A percentile compares a stretch with the other conserved stretches of the same genome.
Conservation (phyloP, 2,888 invertebrate species). For the Melipona beecheii region DNA sequence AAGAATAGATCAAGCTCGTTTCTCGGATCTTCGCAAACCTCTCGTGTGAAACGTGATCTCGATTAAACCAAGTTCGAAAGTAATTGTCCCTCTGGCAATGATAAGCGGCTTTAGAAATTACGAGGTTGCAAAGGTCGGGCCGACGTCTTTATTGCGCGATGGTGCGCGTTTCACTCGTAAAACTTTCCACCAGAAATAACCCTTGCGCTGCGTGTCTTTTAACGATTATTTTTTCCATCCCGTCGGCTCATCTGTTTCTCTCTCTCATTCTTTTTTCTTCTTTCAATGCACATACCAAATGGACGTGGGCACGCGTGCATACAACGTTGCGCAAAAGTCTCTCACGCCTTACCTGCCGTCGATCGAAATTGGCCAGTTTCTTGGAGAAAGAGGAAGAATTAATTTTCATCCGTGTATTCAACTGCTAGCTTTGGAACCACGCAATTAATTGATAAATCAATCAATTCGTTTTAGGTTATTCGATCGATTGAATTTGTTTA, state of each 20-base stretch:
- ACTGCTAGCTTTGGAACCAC: too few species aligned
- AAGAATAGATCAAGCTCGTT: neutral
- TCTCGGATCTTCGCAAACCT: neutral
- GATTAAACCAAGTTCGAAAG: neutral
- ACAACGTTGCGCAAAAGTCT: conserved; percentile 15
- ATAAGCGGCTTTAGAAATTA: conserved; percentile 45
- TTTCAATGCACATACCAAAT: neutral
- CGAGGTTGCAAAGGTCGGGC: conserved; percentile 23
- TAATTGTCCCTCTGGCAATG: conserved; percentile 30
- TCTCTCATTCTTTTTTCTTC: neutral
- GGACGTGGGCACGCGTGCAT: conserved; percentile 5
- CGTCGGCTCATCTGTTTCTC: neutral
- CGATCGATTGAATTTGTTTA: too few species aligned
- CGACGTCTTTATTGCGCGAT: conserved; percentile 51
- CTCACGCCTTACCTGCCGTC: too few species aligned
- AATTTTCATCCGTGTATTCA: neutral
- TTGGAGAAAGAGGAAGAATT: too few species aligned
- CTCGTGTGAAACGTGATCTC: neutral
- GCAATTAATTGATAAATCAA: too few species aligned
- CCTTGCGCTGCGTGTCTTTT: conserved; percentile 26
- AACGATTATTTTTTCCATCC: conserved; percentile 20
- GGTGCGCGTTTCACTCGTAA: conserved; percentile 53
- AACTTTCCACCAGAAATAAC: conserved; percentile 55
- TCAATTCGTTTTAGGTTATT: too few species aligned
- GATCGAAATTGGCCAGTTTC: neutral